Evolutionary conservation across 2,113 vertebrate genomes (phyloP), one percentile per base, ranked within the genome.

Genomic region (Dermatemys mawii): DNA sequence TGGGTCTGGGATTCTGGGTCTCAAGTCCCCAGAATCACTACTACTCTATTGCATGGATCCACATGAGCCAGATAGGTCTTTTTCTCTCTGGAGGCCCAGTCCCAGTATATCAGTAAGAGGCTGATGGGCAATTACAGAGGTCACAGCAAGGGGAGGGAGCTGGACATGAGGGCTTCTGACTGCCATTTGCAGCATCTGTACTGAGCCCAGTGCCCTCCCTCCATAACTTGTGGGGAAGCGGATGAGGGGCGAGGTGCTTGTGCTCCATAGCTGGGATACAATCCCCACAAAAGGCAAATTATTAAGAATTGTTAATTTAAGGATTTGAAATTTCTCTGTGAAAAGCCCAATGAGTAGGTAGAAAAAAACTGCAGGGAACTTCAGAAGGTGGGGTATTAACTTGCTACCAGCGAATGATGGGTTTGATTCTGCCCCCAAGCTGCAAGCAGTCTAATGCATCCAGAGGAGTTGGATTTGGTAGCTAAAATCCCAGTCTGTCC

Each of bases 401-500:
- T 2, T 17, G 41, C 0, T 55, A 53, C 6, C n/a, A n/a, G 7
- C 29, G 5, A 60, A 13, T 41, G 46, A 35, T 7, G 24, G 32
- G 26, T 54, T 2, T 3, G 17, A 22, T 11, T 86, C 70, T 14
- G 44, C 44, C 79, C 5, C 16, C 13, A 73, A 41, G 24, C 46
- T 87, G 57, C 38, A 17, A 11, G 73, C 51, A 48, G 11, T 29
- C 70, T 10, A 46, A 79, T 19, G 24, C 19, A 48, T 75, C 11
- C 29, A 0, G 2, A 81, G 24, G 38, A 32, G 10, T 0, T 1
- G 5, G 41, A n/a, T 19, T 60, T 60, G 4, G 44, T 10, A 51
- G 44, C 32, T 41, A 11, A 51, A 76, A 2, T 48, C 48, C 24
- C 19, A 8, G 4, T 27, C 78, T 70, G 27, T 49, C 29, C 46